Conservation (phyloP, 2,888 invertebrate species). For the Cotesia congregata region DNA sequence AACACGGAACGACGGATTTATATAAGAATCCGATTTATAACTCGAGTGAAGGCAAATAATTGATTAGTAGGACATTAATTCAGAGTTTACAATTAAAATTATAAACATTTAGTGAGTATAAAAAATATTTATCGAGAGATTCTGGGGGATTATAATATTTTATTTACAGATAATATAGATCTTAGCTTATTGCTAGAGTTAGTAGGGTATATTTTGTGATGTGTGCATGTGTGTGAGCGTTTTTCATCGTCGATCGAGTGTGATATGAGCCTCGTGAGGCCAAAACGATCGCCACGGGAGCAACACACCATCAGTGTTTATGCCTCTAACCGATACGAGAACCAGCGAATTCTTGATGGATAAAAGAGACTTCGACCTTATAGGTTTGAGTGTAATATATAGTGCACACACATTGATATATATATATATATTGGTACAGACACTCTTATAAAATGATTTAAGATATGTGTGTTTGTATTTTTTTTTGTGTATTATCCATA, state of each 20-base stretch:
- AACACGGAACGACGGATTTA: neutral
- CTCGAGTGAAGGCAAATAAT: neutral
- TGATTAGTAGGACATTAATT: neutral
- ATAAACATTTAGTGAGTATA: neutral
- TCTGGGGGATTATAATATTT: neutral
- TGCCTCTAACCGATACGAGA: conserved; percentile 44
- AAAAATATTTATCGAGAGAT: neutral
- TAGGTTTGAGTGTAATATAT: neutral
- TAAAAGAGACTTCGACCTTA: conserved; percentile 44
- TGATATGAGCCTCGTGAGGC: conserved; percentile 52
- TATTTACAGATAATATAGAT: conserved; percentile 8
- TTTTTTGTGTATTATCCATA: neutral
- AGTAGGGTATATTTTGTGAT: neutral
- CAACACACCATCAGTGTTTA: conserved; percentile 55
- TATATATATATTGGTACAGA: too few relatives aligned
- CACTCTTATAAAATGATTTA: too few relatives aligned
- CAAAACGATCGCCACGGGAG: conserved; percentile 64
- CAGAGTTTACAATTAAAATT: neutral
- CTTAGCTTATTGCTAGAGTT: conserved; percentile 1
- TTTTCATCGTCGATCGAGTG: conserved; percentile 51
- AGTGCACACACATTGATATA: too few relatives aligned
- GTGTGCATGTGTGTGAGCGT: conserved; percentile 30
- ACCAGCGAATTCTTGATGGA: conserved; percentile 45
- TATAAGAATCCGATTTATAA: neutral
- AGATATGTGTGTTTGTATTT: neutral